Evolutionary conservation across 2,888 invertebrate genomes (phyloP).

Genomic region (Caenorhabditis drosophilae): DNA sequence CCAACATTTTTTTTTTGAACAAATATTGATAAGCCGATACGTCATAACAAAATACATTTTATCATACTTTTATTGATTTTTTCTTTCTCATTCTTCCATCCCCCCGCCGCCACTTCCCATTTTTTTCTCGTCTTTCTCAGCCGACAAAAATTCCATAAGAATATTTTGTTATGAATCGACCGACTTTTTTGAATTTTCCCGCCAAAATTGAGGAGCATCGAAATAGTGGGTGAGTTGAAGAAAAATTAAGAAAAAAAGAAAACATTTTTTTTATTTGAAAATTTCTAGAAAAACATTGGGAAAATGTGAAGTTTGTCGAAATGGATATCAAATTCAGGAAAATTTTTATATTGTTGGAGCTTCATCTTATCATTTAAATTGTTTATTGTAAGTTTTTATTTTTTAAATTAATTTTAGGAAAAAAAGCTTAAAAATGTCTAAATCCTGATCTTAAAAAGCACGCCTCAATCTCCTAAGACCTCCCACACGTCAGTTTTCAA

Average conservation of each 20-base stretch:
- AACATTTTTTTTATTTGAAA: not conserved
- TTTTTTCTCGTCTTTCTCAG: too few species aligned
- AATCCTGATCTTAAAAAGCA: not conserved
- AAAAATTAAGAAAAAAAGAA: too few species aligned
- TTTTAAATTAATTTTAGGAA: not conserved
- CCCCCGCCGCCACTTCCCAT: too few species aligned
- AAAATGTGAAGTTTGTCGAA: not conserved
- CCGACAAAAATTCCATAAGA: too few species aligned
- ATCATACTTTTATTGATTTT: too few species aligned
- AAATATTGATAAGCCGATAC: too few species aligned
- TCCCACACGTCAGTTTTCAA: slow-evolving; percentile 11
- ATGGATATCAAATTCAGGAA: not conserved
- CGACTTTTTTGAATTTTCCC: not conserved
- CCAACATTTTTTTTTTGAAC: too few species aligned
- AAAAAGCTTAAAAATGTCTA: not conserved
- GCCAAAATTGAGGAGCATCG: not conserved
- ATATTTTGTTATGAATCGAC: too few species aligned
- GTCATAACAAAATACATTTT: too few species aligned
- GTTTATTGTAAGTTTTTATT: not conserved
- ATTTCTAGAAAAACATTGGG: not conserved
- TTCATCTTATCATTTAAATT: not conserved
- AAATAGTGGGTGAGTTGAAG: not conserved
- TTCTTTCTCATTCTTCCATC: too few species aligned
- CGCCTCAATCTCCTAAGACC: slow-evolving; percentile 76
- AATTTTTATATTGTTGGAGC: not conserved